A percentile compares a stretch with the other conserved stretches of the same genome.
Conservation (phyloP, 1,140 invertebrate species). For the Drosophila neocordata region DNA sequence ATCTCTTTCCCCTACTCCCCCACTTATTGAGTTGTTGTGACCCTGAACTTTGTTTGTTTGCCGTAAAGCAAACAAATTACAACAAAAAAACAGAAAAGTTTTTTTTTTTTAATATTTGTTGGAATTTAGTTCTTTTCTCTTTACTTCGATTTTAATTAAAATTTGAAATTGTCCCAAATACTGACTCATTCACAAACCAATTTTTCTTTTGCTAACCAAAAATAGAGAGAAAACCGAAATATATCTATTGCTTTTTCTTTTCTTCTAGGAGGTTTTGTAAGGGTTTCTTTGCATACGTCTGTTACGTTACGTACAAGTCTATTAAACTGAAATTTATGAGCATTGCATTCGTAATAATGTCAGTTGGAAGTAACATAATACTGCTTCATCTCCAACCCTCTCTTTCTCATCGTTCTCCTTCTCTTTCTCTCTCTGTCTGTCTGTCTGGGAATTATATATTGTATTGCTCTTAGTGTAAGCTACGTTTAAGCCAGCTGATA, state of each 20-base stretch:
- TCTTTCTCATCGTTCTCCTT: not conserved
- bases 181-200: slow-evolving; percentile 30
- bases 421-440: not conserved
- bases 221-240: too few species aligned
- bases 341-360: slow-evolving; percentile 15
- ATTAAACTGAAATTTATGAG: slow-evolving; percentile 70
- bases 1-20: not conserved
- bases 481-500: slow-evolving; percentile 4
- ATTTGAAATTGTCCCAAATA: slow-evolving; percentile 34
- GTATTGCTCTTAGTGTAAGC: slow-evolving; percentile 1
- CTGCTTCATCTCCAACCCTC: not conserved
- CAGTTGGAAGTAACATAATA: not conserved
- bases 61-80: slow-evolving; percentile 48
- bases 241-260: too few species aligned
- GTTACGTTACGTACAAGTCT: slow-evolving; percentile 36
- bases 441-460: not conserved
- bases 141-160: not conserved
- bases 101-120: slow-evolving; percentile 43
- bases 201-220: not conserved
- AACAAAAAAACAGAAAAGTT: slow-evolving; percentile 34
- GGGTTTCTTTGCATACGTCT: slow-evolving; percentile 56
- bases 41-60: slow-evolving; percentile 55
- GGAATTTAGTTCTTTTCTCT: slow-evolving; percentile 2
- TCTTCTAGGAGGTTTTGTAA: slow-evolving; percentile 10
- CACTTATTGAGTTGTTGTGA: slow-evolving; percentile 26